These are phyloP conservation scores for Folsomia manolachei DNA, from an alignment of 2,888 invertebrate species.

Conservation along the genomic window DNA sequence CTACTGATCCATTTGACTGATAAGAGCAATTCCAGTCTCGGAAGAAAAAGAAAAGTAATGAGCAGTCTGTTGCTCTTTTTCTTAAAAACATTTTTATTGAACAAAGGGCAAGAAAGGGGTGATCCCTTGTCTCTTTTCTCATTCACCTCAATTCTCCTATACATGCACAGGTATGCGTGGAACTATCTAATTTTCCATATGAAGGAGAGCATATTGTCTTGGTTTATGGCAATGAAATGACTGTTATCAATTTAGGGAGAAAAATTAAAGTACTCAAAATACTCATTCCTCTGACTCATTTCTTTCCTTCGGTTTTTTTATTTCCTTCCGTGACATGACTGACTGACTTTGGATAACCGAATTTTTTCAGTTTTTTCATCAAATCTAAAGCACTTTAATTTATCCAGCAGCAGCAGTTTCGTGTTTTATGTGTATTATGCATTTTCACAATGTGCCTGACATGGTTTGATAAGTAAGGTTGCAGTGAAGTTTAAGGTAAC, in stretches of 20 bases:
- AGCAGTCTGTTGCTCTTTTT: background rate
- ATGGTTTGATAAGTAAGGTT: background rate
- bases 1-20: background rate
- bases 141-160: too few relatives aligned
- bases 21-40: background rate
- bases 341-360: background rate
- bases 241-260: slow-evolving; percentile 15
- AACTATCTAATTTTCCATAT: too few relatives aligned
- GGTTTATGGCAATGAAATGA: background rate
- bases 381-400: background rate
- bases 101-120: background rate
- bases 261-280: background rate
- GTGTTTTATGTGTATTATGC: slow-evolving; percentile 19
- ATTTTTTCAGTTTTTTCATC: background rate
- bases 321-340: slow-evolving; percentile 7
- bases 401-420: slow-evolving; percentile 2
- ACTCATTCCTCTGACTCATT: background rate
- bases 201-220: too few relatives aligned
- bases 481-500: slow-evolving; percentile 1
- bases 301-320: too few relatives aligned
- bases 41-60: background rate
- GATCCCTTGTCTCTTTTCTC: background rate
- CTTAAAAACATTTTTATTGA: background rate
- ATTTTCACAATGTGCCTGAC: slow-evolving; percentile 28
- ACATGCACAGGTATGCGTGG: background rate